Conservation (phyloP, 2,113 vertebrate genomes). For the Penelope pileata region DNA sequence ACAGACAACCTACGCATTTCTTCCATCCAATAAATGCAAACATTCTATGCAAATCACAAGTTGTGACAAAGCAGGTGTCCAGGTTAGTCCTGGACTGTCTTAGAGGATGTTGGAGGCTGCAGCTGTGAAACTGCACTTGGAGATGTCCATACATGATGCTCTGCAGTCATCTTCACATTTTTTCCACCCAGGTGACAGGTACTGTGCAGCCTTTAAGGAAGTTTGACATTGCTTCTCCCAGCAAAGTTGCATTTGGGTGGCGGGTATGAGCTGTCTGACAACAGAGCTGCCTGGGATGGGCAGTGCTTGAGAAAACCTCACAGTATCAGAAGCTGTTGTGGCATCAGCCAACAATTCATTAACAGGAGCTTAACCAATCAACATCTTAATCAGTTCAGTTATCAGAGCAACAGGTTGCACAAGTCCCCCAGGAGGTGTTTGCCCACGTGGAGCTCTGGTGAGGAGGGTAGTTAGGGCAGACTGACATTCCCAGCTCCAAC, state of each 20-base stretch:
- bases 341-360: not conserved
- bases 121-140: not conserved
- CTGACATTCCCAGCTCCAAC: not conserved
- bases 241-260: not conserved
- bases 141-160: accelerated
- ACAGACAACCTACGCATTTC: accelerated
- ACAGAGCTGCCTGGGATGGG: accelerated
- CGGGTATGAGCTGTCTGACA: not conserved
- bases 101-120: not conserved
- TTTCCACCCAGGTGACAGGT: too few relatives aligned
- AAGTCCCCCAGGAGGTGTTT: not conserved
- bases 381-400: not conserved
- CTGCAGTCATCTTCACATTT: accelerated
- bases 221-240: not conserved
- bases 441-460: not conserved
- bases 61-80: not conserved
- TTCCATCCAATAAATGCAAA: not conserved
- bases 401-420: not conserved
- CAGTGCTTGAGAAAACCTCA: not conserved
- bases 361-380: not conserved
- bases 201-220: not conserved
- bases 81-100: accelerated
- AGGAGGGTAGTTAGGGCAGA: not conserved
- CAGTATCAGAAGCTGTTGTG: not conserved
- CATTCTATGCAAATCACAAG: accelerated